These are phyloP conservation scores for Deilephila elpenor DNA, from an alignment of 2,888 invertebrate species.

Conservation along the genomic window DNA sequence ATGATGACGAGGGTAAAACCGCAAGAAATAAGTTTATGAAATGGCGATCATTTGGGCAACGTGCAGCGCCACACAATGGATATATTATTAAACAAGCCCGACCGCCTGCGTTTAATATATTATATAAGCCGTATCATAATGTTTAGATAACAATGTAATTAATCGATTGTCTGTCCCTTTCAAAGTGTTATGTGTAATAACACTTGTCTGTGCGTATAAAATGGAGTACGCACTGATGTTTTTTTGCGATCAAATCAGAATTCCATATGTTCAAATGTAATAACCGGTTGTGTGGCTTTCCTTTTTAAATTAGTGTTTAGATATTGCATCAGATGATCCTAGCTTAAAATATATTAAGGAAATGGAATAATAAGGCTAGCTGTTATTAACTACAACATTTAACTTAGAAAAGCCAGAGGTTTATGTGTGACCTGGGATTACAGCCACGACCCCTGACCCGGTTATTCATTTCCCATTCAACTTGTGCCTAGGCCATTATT, in stretches of 20 bases:
- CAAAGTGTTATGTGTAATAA: conserved; percentile 12
- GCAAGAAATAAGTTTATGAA: neutral
- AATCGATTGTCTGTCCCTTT: conserved; percentile 45
- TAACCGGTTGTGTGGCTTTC: neutral
- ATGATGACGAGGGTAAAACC: too few relatives aligned
- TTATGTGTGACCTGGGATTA: too few relatives aligned
- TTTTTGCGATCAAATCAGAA: neutral
- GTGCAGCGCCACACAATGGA: conserved; percentile 32
- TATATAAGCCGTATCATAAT: conserved; percentile 41
- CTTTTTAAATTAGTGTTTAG: neutral
- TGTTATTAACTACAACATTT: too few relatives aligned
- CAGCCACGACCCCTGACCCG: too few relatives aligned
- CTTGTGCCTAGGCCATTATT: too few relatives aligned
- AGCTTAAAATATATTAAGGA: neutral
- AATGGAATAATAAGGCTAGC: too few relatives aligned
- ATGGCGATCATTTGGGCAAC: conserved; percentile 3
- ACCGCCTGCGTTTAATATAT: conserved; percentile 35
- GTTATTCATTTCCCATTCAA: too few relatives aligned
- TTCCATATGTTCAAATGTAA: neutral
- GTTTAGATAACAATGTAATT: conserved; percentile 44
- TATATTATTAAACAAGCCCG: conserved; percentile 44
- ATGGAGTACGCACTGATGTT: neutral
- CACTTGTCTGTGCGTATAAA: conserved; percentile 1
- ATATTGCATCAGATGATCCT: neutral
- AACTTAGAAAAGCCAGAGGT: too few relatives aligned